Conservation (phyloP, 2,888 invertebrate genomes). For the Hypsopygia costalis region DNA sequence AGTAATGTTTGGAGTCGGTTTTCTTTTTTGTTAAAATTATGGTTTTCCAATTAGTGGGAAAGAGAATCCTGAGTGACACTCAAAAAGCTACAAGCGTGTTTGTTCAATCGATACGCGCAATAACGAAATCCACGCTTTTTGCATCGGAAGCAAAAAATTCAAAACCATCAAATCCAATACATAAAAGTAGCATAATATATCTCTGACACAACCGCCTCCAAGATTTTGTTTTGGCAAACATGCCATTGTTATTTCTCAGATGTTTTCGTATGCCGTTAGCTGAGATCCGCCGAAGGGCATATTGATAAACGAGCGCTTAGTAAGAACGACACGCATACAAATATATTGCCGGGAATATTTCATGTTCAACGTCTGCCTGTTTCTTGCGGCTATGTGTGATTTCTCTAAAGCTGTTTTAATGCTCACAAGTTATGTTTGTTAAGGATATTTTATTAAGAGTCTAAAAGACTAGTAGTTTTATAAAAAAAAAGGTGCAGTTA, state of each 20-base stretch:
- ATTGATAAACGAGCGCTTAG: constrained; percentile 68
- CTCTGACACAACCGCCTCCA: constrained; percentile 9
- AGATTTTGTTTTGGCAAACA: constrained; percentile 23
- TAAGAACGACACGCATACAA: constrained; percentile 57
- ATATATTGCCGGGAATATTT: constrained; percentile 59
- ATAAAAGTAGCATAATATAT: not conserved
- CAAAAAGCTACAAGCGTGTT: too few species aligned
- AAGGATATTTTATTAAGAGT: too few species aligned
- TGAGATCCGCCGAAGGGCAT: constrained; percentile 52
- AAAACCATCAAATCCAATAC: not conserved
- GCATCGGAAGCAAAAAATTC: too few species aligned
- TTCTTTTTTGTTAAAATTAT: too few species aligned
- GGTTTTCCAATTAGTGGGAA: too few species aligned
- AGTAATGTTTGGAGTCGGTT: too few species aligned
- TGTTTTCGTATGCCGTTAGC: constrained; percentile 38
- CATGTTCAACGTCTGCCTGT: constrained; percentile 42
- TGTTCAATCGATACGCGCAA: too few species aligned
- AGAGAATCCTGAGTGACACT: too few species aligned
- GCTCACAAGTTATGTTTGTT: not conserved
- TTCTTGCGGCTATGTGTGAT: constrained; percentile 1
- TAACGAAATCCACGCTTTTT: too few species aligned
- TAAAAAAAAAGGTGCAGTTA: too few species aligned
- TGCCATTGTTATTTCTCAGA: constrained; percentile 38
- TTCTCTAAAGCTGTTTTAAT: not conserved
- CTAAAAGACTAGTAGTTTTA: too few species aligned